These are phyloP conservation scores for Tapirus indicus DNA, from an alignment of 2,797 vertebrate genomes.

Conservation along the genomic window DNA sequence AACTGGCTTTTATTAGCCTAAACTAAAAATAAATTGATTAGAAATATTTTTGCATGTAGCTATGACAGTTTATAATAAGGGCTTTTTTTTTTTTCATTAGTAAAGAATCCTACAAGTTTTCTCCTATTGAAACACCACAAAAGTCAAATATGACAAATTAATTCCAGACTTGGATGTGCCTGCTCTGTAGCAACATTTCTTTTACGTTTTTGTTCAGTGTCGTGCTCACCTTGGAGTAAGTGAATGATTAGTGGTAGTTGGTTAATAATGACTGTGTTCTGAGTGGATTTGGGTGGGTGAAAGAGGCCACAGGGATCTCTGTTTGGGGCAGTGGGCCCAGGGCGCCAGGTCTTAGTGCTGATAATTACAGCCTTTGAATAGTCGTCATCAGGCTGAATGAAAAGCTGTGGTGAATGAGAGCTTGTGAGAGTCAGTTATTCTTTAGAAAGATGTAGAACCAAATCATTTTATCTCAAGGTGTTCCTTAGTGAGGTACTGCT, in stretches of 20 bases:
- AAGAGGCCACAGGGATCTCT: not conserved
- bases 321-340: not conserved
- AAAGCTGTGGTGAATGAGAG: not conserved
- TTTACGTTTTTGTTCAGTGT: slow-evolving; percentile 20
- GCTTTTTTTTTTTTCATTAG: not conserved
- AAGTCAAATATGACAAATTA: slow-evolving; percentile 48
- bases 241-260: slow-evolving; percentile 59
- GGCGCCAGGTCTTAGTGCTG: not conserved
- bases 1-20: slow-evolving; percentile 40
- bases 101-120: not conserved
- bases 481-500: not conserved
- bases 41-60: not conserved
- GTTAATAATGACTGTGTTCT: slow-evolving; percentile 60
- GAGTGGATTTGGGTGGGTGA: not conserved
- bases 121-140: slow-evolving; percentile 8
- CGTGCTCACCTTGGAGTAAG: slow-evolving; percentile 44
- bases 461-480: not conserved
- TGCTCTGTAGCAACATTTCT: not conserved
- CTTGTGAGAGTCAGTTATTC: not conserved
- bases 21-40: slow-evolving; percentile 42
- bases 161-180: not conserved
- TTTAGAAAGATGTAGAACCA: slow-evolving; percentile 17
- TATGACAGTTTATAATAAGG: slow-evolving; percentile 10
- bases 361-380: not conserved
- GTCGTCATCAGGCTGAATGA: not conserved